Base-by-base conservation (phyloP, 2,888 invertebrate species). In the Drosophila pullipes region DNA sequence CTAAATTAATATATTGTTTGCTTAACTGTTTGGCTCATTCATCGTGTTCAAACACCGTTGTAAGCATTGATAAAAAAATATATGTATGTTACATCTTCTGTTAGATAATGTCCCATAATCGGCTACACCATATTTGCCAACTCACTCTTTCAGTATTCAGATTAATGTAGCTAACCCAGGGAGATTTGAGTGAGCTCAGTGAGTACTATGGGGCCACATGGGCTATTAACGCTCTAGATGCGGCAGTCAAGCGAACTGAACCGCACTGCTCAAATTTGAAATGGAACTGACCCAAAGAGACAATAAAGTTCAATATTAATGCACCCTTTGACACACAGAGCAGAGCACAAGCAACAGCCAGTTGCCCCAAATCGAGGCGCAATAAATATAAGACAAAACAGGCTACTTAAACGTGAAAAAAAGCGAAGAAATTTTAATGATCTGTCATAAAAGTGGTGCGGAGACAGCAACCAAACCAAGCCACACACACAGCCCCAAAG, bases 291-390 rank as follows among this genome's bases (percentile, higher is more conserved):
- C 82, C 85, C 80, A 65, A 72, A 68, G 78, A 79, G 81, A 88
- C 83, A 88, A 89, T 89, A 85, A 85, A 89, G 89, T 86, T 86
- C 86, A 85, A 89, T 89, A 83, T 81, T 87, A 88, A 89, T 89
- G 83, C 90, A 89, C 81, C 88, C 87, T 89, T 87, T 89, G 90
- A 83, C 86, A 85, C 81, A 58, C 22, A 49, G 30, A 31, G 41
- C 31, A 22, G 16, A 44, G 39, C 28, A 57, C 18, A 18, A 39
- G 35, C 55, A 57, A 39, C 57, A 66, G 76, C 73, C 71, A 76
- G 74, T 47, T 57, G 57, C 52, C 65, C 74, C 70, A 77, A 78
- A 81, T 74, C 76, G 74, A 16, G 83, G 76, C 83, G 74, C 67
- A 78, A 83, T 89, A 89, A 85, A 86, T 85, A 78, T 82, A 87